Conservation (phyloP, 2,797 vertebrate species). For the Enteromius viviparus region DNA sequence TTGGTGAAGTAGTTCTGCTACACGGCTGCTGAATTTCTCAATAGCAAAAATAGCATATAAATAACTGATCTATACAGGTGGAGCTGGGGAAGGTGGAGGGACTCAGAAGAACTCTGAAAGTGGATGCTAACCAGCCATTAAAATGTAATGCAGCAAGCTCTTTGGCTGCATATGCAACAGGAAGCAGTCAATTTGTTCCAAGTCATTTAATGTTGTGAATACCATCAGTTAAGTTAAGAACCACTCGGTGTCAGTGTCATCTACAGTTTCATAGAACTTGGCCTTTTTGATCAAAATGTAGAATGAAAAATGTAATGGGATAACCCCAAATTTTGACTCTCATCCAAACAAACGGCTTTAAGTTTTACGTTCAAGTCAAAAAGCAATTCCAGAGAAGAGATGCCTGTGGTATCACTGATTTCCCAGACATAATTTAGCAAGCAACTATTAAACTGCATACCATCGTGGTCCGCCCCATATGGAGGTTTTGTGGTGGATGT, state of each 20-base stretch:
- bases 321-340: not conserved
- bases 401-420: not conserved
- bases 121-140: not conserved
- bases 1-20: not conserved
- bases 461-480: constrained; percentile 91
- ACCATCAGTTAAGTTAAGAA: not conserved
- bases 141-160: not conserved
- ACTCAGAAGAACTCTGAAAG: not conserved
- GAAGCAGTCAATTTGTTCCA: not conserved
- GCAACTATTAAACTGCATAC: constrained; percentile 71
- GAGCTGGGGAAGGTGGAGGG: not conserved
- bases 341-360: not conserved
- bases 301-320: not conserved
- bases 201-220: not conserved
- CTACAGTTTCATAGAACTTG: not conserved
- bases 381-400: not conserved
- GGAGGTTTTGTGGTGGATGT: constrained; percentile 97
- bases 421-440: not conserved
- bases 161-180: not conserved
- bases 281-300: not conserved
- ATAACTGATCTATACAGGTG: not conserved
- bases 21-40: no score
- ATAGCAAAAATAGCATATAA: not conserved
- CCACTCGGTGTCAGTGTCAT: not conserved
- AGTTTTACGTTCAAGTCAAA: not conserved